Percentiles rank a stretch among this genome's conserved stretches.
phyloP scores from a whole-genome alignment of 64 coral and sea anemone genomes.

The Pocillopora damicornis region DNA sequence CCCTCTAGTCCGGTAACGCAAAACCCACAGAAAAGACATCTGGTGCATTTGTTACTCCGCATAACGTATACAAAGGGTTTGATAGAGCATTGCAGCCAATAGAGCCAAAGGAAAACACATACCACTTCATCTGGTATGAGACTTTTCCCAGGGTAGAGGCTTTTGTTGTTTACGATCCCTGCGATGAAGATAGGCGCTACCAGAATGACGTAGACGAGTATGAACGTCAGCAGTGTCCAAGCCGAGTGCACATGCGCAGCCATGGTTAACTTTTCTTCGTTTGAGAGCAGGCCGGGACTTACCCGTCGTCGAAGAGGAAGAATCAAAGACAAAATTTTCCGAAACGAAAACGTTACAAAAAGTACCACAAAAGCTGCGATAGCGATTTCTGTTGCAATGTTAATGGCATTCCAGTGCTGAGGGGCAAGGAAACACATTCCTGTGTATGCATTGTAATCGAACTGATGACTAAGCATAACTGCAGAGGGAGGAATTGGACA shows the following conservation, averaged over 20 bases:
- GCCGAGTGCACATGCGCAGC: not conserved
- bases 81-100: not conserved
- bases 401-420: not conserved
- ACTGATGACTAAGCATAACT: not conserved
- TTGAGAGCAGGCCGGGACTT: not conserved
- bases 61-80: not conserved
- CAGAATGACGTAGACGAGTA: not conserved
- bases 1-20: no score
- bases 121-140: not conserved
- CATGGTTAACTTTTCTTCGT: slow-evolving; percentile 9
- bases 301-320: not conserved
- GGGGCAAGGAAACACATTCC: not conserved
- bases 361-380: not conserved
- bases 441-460: not conserved
- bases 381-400: not conserved
- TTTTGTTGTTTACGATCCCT: not conserved
- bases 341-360: not conserved
- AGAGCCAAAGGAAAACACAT: not conserved
- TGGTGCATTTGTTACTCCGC: not conserved
- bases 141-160: not conserved
- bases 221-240: not conserved
- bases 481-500: not conserved
- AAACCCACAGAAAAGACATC: not conserved
- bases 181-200: not conserved
- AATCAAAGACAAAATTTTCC: slow-evolving; percentile 7